phyloP scores from a whole-genome alignment of 2,113 vertebrate species.

The Otus sunia region DNA sequence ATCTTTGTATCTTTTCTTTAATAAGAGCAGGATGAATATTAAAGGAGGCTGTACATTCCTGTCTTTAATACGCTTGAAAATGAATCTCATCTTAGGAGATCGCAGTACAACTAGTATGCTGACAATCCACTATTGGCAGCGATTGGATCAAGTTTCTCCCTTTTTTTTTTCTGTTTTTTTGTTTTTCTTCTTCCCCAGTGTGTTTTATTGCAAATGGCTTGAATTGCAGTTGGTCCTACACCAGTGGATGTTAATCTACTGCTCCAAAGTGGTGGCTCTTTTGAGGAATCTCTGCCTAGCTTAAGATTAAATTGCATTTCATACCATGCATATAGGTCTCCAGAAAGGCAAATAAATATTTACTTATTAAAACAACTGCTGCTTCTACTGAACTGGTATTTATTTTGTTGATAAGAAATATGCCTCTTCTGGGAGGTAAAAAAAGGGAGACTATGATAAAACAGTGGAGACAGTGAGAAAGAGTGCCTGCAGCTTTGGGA shows the following conservation, averaged over 20 bases:
- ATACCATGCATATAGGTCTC: background rate
- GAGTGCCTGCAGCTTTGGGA: background rate
- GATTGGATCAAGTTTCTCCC: background rate
- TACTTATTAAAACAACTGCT: constrained; percentile 42
- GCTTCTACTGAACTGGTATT: constrained; percentile 11
- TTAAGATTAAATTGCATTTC: constrained; percentile 43
- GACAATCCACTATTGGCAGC: background rate
- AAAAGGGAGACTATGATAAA: constrained; percentile 9
- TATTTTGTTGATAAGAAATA: constrained; percentile 51
- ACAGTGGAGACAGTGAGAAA: background rate
- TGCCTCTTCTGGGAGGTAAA: background rate
- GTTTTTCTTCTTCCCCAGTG: background rate
- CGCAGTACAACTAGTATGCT: background rate
- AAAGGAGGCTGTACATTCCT: background rate
- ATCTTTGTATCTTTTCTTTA: background rate
- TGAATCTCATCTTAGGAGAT: background rate
- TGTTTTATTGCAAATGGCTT: background rate
- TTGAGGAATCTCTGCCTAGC: background rate
- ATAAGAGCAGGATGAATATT: background rate
- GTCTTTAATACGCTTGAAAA: background rate
- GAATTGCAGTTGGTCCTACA: background rate
- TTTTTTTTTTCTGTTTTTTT: background rate
- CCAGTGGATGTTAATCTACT: background rate
- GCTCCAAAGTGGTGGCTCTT: background rate
- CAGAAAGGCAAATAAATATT: constrained; percentile 46